Evolutionary conservation across 2,113 vertebrate species (phyloP), one percentile per base, ranked within the genome.

Genomic region (Polypterus bichir): DNA sequence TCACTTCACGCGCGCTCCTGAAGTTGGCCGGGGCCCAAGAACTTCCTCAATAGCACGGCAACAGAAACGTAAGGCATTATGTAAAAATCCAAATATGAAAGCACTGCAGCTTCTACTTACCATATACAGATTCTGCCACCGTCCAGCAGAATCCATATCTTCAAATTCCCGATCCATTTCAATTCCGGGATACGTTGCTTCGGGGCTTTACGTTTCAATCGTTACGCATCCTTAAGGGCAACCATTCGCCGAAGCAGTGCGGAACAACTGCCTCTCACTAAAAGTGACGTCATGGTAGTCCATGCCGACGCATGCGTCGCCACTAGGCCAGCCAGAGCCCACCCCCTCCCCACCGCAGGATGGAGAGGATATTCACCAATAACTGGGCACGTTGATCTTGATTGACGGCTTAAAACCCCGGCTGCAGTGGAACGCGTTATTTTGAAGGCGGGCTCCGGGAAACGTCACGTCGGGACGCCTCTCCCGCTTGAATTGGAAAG

Each of bases 61-160:
- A 3, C 59, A 44, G 44, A 10, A 44, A 9, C 44, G 48, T 9
- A 4, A 44, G 44, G 60, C 4, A 27, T 27, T 46, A 62, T 46
- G 44, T 5, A 76, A 67, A 81, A 76, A 76, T 76, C 71, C 64
- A 54, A 27, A 56, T 67, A 65, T 71, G 76, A 74, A 75, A 73
- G 73, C 49, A 44, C 69, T 69, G 65, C 66, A 7, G 64, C 27
- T 27, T 27, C 27, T 2, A 86, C 91, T 94, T 81, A 96, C 92
- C 78, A 91, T 74, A 71, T 93, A 95, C 10, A 92, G 78, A 73
- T 89, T 88, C 67, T 94, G 90, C 93, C 93, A 95, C 71, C 81
- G 78, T 64, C 86, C 89, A 51, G 80, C 77, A 49, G 82, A 84
- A 57, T 97, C 90, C 59, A 90, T 80, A 53, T 91, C 88, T 61